Evolutionary conservation across 2,888 invertebrate species (phyloP), one percentile per base, ranked within the genome.

Genomic region (Hartigia nigra): DNA sequence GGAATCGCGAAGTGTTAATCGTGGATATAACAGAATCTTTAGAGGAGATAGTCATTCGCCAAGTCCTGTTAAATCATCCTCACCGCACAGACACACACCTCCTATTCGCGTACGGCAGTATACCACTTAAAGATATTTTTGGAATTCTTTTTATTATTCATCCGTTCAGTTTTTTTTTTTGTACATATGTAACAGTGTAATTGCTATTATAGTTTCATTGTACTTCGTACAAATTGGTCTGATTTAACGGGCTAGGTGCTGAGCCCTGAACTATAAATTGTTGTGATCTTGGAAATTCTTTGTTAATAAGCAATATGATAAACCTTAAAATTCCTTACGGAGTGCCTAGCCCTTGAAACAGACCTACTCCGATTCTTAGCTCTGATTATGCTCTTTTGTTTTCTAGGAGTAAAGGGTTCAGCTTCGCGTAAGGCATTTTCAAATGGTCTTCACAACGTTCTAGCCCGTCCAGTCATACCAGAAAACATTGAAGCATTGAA

Each of bases 401-500:
- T 91, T 90, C 82, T 90, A 91, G 90, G 89, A 88, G 85, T 85
- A 90, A 86, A 86, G 84, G 90, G 78, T 91, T 91, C 87, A 87
- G 88, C 88, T 87, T 90, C 89, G 85, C 90, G 88, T 91, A 90
- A 90, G 88, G 87, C 87, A 90, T 86, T 89, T 88, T 87, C 55
- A 55, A 23, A 55, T 55, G 55, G 55, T 55, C 55, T 55, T 55
- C 55, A 23, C 55, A 55, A 55, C 55, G 55, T 55, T 55, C 55
- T 55, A 55, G 55, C 55, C 55, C 23, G 55, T 55, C 55, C 55
- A 55, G 55, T 55, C 23, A 23, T 55, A 23, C 23, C 55, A 55
- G 55, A 23, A 55, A 39, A 4, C 23, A 55, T 55, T 55, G 14
- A 23, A 55, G 9, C 23, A 55, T 23, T 55, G 55, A 55, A 55